phyloP scores from a whole-genome alignment of 2,797 vertebrate species.

The Nyctalus aviator region DNA sequence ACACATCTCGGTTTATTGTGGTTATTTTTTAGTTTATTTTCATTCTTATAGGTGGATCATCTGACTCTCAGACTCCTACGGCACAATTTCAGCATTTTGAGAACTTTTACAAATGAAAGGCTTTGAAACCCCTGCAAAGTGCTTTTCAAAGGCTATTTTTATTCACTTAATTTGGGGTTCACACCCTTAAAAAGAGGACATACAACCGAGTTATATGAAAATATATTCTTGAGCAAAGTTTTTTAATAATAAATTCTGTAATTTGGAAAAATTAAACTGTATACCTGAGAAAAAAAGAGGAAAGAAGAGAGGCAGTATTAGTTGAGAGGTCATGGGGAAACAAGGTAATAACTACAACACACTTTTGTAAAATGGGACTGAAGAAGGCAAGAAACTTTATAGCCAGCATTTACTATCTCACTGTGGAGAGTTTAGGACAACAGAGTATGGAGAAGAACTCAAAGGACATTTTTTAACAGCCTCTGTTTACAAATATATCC shows the following conservation, averaged over 20 bases:
- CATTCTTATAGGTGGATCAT: constrained; percentile 24
- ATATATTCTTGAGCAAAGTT: not conserved
- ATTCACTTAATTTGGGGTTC: constrained; percentile 38
- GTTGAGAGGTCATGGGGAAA: constrained; percentile 39
- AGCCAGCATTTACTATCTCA: not conserved
- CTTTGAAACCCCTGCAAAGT: not conserved
- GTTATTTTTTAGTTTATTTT: constrained; percentile 31
- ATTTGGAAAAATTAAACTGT: constrained; percentile 48
- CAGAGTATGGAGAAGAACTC: constrained; percentile 33
- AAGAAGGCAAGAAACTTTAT: constrained; percentile 7
- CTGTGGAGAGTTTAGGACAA: not conserved
- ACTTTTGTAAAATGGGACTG: constrained; percentile 37
- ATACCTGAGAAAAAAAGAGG: constrained; percentile 25
- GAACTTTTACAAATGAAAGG: constrained; percentile 57
- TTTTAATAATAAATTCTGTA: constrained; percentile 47
- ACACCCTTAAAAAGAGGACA: constrained; percentile 31
- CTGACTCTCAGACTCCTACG: constrained; percentile 9
- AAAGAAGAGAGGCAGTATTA: constrained; percentile 1
- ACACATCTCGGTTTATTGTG: constrained; percentile 30
- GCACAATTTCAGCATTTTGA: constrained; percentile 33
- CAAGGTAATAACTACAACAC: constrained; percentile 16
- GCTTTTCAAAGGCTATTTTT: constrained; percentile 37
- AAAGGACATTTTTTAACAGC: not conserved
- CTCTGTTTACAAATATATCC: not conserved
- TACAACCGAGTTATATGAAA: constrained; percentile 8